Evolutionary conservation across 2,888 invertebrate species (phyloP), one percentile per base, ranked within the genome.

Genomic region (Orthonychiurus folsomi): DNA sequence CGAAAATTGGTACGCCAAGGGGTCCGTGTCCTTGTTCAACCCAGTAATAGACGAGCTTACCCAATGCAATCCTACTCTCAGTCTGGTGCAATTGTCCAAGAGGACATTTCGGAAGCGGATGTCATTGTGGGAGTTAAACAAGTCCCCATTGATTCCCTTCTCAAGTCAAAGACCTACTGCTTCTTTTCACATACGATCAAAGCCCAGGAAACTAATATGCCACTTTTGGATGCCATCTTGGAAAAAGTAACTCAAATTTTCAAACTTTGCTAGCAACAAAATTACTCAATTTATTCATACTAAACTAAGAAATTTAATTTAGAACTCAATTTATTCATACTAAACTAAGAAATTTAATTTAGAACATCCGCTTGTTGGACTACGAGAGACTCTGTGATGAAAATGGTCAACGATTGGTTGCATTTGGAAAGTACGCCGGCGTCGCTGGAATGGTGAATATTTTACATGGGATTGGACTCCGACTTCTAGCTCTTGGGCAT

Each of bases 141-240:
- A 78, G 88, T 89, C 0, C 96, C 96, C 0, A 85, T 93, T 9
- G 94, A 95, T 75, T 84, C 89, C 50, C 81, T 99, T 12, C 86
- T 96, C 66, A 93, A 96, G 0, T 88, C 95, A 75, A 96, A 95
- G 79, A 97, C 99, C 0, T 99, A 97, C 76, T 95, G 94, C 74
- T 90, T 99, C 78, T 99, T 99, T 79, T 97, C 97, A 0, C 99
- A 99, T 77, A 99, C 97, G 0, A 99, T 99, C 74, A 99, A 99
- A 78, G 99, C 96, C 0, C 99, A 99, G 78, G 94, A 95, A 75
- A 87, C 87, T 50, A 99, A 99, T 77, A 97, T 99, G 97, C 87
- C 93, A 0, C 82, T 99, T 73, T 78, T 99, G 69, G 99, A 99
- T 77, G 92, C 95, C 2, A 87, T 97, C 68, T 78, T 99, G 60